Evolutionary conservation across 2,888 invertebrate species (phyloP).

Genomic region (Rhogogaster chlorosoma): DNA sequence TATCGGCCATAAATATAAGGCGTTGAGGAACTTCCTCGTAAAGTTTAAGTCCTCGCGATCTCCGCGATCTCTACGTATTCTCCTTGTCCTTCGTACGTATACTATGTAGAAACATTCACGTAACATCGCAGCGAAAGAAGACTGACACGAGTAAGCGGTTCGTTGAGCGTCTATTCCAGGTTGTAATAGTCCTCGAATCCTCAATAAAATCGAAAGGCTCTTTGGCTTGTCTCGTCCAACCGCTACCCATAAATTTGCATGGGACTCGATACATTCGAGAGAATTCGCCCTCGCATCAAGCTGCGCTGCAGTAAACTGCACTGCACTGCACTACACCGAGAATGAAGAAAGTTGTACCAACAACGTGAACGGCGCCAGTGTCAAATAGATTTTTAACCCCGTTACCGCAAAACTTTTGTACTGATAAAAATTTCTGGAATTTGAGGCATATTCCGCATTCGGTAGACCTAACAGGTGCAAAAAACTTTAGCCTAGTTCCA

Average conservation of each 20-base stretch:
- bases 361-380: neutral
- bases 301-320: neutral
- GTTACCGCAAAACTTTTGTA: neutral
- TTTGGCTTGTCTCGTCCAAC: slow-evolving; percentile 26
- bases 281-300: neutral
- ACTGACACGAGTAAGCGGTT: slow-evolving; percentile 44
- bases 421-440: neutral
- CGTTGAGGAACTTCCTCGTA: slow-evolving; percentile 69
- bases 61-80: neutral
- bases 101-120: neutral
- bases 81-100: neutral
- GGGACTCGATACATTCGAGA: slow-evolving; percentile 12
- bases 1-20: slow-evolving; percentile 71
- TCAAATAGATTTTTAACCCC: slow-evolving; percentile 27
- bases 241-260: slow-evolving; percentile 30
- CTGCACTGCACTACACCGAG: neutral
- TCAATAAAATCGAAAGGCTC: slow-evolving; percentile 45
- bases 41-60: slow-evolving; percentile 55
- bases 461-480: neutral
- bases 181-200: slow-evolving; percentile 40
- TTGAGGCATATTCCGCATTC: no score
- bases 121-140: slow-evolving; percentile 4
- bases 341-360: neutral
- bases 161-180: slow-evolving; percentile 43
- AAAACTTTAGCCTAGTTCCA: neutral